Evolutionary conservation across 1,140 invertebrate genomes (phyloP).

Genomic region (Drosophila sturtevanti): DNA sequence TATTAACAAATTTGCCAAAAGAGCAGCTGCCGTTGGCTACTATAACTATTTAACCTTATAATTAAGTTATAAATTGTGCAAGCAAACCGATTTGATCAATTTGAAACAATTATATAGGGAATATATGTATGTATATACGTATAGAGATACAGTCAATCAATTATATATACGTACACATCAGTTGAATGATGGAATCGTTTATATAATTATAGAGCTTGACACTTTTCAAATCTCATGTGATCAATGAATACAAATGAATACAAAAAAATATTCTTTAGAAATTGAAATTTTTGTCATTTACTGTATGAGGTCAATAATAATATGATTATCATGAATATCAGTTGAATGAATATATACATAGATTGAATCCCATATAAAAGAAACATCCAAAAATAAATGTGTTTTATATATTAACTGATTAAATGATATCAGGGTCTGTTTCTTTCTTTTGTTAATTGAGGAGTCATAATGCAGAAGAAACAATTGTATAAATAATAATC

Average conservation of each 20-base stretch:
- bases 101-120: slow-evolving; percentile 54
- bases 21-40: slow-evolving; percentile 54
- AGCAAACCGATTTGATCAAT: slow-evolving; percentile 58
- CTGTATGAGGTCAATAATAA: too few relatives aligned
- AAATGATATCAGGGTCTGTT: neutral
- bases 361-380: neutral
- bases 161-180: neutral
- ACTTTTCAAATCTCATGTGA: neutral
- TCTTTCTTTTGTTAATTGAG: neutral
- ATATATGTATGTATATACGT: slow-evolving; percentile 24
- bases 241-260: neutral
- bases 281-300: too few relatives aligned
- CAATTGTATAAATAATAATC: neutral
- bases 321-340: too few relatives aligned
- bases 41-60: slow-evolving; percentile 68
- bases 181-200: neutral
- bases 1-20: slow-evolving; percentile 51
- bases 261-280: neutral
- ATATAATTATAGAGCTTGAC: neutral
- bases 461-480: neutral
- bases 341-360: too few relatives aligned
- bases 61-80: slow-evolving; percentile 77
- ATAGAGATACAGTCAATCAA: slow-evolving; percentile 44
- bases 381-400: neutral
- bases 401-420: too few relatives aligned